Base-by-base conservation (phyloP, 1,140 invertebrate species). In the Drosophila varians region DNA sequence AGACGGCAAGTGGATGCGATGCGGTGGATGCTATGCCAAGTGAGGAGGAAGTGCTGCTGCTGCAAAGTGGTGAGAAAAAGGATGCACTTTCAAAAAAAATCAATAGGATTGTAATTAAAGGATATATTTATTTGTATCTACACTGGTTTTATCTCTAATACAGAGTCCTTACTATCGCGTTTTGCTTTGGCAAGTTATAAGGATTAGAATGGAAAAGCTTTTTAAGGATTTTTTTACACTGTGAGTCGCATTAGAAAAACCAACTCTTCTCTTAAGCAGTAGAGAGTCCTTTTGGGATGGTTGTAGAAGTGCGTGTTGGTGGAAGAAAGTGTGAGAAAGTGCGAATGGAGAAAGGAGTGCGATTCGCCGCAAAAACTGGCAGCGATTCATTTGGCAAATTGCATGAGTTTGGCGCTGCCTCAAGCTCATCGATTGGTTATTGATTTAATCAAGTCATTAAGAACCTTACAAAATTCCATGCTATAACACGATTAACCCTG, bases 321-420 rank as follows among this genome's bases (percentile, higher is more conserved):
- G 14, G 18, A 8, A 28, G 28, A 16, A 1, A 34, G 23, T 53
- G 43, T 21, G 40, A n/a, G 34, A 45, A 11, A 40, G 42, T 25
- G n/a, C n/a, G n/a, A n/a, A n/a, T n/a, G n/a, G n/a, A n/a, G n/a
- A n/a, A n/a, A n/a, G n/a, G n/a, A n/a, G 31, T 34, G 61, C 19
- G 23, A 34, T 42, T 36, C 23, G 34, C 69, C 69, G 36, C 48
- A 49, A 53, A n/a, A 38, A 72, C 57, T 55, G 45, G 58, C 45
- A 55, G 70, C 69, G 43, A 73, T 64, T 73, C 70, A 73, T 73
- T 73, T 73, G 70, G 56, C 57, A 73, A 73, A 73, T 62, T 62
- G 70, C 57, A 72, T 23, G 36, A 49, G 57, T 52, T 31, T n/a
- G 56, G 48, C 55, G 57, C 36, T 3, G 34, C 26, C 9, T 28